Conservation (phyloP, 2,797 vertebrate species). For the Callimico goeldii region DNA sequence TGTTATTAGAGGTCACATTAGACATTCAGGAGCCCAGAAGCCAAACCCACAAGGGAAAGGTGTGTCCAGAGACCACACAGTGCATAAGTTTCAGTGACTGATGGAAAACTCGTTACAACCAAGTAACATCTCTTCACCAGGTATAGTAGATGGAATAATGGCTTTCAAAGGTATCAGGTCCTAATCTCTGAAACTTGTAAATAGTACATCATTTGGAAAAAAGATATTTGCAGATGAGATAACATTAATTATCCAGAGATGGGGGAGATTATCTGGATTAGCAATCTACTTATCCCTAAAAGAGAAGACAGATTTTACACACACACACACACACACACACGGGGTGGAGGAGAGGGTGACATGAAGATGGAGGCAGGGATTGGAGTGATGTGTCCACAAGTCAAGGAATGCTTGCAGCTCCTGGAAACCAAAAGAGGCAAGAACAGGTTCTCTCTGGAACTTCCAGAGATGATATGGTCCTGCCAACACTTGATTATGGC, state of each 20-base stretch:
- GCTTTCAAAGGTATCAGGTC: neutral
- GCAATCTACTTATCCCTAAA: neutral
- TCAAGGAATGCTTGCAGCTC: neutral
- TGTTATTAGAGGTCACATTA: neutral
- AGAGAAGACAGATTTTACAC: neutral
- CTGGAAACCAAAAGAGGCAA: neutral
- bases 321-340: neutral
- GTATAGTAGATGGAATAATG: neutral
- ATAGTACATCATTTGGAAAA: neutral
- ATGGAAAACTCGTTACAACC: neutral
- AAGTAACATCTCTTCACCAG: neutral
- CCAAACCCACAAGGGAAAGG: neutral
- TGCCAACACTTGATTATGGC: neutral
- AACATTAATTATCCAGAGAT: neutral
- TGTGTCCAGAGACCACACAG: neutral
- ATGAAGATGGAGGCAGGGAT: neutral
- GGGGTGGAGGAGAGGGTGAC: neutral
- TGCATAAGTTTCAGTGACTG: neutral
- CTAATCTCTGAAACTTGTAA: neutral
- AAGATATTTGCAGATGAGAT: neutral
- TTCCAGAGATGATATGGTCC: fast-evolving
- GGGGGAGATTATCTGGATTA: neutral
- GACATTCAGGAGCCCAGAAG: neutral
- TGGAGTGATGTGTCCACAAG: neutral
- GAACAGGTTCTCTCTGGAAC: neutral